Percentiles rank a stretch among this genome's conserved stretches.
phyloP scores from a whole-genome alignment of 2,888 invertebrate species.

The Laspeyria flexula region DNA sequence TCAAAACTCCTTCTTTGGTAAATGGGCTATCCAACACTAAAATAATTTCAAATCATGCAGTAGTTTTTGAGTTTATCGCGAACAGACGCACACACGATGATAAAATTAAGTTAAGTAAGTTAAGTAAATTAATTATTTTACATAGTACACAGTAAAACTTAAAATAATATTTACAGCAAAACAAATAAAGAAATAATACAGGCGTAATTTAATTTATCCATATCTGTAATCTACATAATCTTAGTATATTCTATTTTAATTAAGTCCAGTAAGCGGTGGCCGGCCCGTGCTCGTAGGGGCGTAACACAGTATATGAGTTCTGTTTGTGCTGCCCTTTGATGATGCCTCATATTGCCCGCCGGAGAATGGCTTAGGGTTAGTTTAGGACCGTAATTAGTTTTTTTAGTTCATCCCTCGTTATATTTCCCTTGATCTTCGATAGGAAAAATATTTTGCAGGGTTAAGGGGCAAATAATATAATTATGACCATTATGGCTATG shows the following conservation, averaged over 20 bases:
- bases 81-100: no score
- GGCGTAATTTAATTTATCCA: no score
- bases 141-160: no score
- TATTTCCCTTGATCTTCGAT: background rate
- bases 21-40: no score
- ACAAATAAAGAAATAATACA: no score
- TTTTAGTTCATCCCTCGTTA: background rate
- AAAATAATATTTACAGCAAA: no score
- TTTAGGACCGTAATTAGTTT: background rate
- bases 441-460: background rate
- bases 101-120: no score
- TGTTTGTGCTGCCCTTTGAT: conserved; percentile 41
- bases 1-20: no score
- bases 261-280: conserved; percentile 60
- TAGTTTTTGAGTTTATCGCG: no score
- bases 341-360: conserved; percentile 10
- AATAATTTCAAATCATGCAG: no score
- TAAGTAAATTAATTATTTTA: no score
- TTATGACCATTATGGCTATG: no score
- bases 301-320: conserved; percentile 32
- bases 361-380: background rate
- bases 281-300: conserved; percentile 50
- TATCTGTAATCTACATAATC: conserved; percentile 30
- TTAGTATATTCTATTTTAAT: conserved; percentile 67
- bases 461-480: background rate